Base-by-base conservation (phyloP, 2,797 vertebrate genomes). In the Alosa sapidissima region DNA sequence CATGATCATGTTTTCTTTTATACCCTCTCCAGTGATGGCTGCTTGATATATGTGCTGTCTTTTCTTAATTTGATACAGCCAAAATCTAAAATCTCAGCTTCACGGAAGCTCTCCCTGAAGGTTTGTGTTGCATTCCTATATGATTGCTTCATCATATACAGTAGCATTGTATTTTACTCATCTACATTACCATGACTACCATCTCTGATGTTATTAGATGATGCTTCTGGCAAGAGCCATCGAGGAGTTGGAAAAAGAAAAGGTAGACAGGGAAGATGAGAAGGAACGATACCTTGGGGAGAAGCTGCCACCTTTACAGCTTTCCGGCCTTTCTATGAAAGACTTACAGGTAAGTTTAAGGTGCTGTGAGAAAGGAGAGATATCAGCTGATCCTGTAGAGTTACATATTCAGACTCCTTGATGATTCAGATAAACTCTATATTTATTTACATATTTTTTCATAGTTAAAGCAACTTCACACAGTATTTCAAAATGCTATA, bases 61-160 rank as follows among this genome's bases (percentile, higher is more conserved):
- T 62, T 65, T 65, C 7, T 16, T 45, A 41, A n/a, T 1, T 10
- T 82, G 52, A 36, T 60, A 72, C 91, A 99, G 98, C 98, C 97
- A 85, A 99, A 99, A 94, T 96, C 96, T 83, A 99, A 99, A 94
- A 99, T 99, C 93, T 93, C 98, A 6, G 98, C 98, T 86, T 99
- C 98, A 36, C 97, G 98, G 81, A 99, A 99, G 88, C 98, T 99
- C 86, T 85, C 98, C 89, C 94, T 99, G 86, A 99, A 99, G 96
- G 98, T 99, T 84, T 91, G 92, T 89, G 14, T 6, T 3, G n/a
- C 47, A 81, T 47, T 28, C 41, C 81, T n/a, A 83, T 52, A 89
- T 19, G 41, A 28, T 54, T 51, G 21, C 65, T 1, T 41, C 6
- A 88, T 90, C 58, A 62, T 24, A 8, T 10, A 28, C 28, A 28